These are phyloP conservation scores for Toxotes chatareus DNA, from an alignment of 2,113 vertebrate species.

Conservation along the genomic window DNA sequence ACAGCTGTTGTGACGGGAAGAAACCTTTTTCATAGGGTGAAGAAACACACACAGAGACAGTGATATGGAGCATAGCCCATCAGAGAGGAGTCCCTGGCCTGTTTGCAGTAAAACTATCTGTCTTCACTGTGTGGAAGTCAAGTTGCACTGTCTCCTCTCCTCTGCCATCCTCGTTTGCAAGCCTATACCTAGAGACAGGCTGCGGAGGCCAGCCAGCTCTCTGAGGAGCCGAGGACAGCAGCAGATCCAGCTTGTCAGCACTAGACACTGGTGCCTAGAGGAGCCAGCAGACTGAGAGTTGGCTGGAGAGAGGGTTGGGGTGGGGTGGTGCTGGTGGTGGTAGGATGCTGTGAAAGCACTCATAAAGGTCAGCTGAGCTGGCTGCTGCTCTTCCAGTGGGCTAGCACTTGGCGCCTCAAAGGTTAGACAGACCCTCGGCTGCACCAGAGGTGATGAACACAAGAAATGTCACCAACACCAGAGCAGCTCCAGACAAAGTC, in stretches of 20 bases:
- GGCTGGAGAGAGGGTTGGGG: not conserved
- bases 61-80: constrained; percentile 1
- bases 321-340: not conserved
- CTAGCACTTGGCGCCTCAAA: constrained; percentile 68
- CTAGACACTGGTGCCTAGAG: constrained; percentile 11
- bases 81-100: constrained; percentile 32
- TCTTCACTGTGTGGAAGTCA: constrained; percentile 26
- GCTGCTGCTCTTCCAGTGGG: constrained; percentile 50
- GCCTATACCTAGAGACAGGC: constrained; percentile 37
- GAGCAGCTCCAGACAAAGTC: constrained; percentile 60
- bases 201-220: constrained; percentile 33
- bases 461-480: constrained; percentile 71
- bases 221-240: constrained; percentile 49
- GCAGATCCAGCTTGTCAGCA: constrained; percentile 53
- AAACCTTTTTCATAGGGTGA: not conserved
- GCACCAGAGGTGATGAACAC: constrained; percentile 64
- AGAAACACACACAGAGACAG: not conserved
- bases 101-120: constrained; percentile 47
- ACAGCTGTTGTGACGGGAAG: not conserved
- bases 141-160: constrained; percentile 41
- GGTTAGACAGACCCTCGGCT: constrained; percentile 68
- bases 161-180: constrained; percentile 40
- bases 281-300: constrained; percentile 36
- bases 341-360: constrained; percentile 39
- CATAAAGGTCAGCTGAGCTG: constrained; percentile 72